These are phyloP conservation scores for Cyanoramphus novaezelandiae DNA, from an alignment of 2,113 vertebrate species.

Conservation along the genomic window DNA sequence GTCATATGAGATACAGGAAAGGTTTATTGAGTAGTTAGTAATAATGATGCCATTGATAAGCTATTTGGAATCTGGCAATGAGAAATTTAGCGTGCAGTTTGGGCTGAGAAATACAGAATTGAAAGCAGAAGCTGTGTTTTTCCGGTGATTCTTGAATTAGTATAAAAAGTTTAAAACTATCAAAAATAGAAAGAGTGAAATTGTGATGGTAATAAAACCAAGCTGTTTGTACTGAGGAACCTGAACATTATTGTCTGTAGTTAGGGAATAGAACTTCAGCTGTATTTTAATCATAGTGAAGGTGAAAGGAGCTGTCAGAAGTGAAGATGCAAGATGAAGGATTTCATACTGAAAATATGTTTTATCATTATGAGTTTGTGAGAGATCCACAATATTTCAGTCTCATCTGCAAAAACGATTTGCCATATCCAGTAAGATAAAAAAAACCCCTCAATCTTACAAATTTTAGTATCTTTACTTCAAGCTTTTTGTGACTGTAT, in stretches of 20 bases:
- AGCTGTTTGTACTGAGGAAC: not conserved
- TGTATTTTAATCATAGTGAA: not conserved
- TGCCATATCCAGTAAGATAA: not conserved
- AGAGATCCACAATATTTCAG: not conserved
- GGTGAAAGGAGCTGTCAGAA: not conserved
- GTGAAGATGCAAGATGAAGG: not conserved
- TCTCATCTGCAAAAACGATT: not conserved
- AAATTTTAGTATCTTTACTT: not conserved
- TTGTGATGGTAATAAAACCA: not conserved
- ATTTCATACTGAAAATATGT: not conserved
- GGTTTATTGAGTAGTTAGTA: not conserved
- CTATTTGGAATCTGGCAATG: not conserved
- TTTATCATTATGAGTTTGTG: not conserved
- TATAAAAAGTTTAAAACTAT: not conserved
- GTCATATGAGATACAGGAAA: not conserved
- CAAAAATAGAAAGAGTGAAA: not conserved
- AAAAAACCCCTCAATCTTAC: not conserved
- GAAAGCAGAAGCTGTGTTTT: not conserved
- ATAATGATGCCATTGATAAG: constrained; percentile 17
- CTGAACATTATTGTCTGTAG: not conserved
- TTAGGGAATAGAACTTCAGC: not conserved
- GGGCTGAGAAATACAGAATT: not conserved
- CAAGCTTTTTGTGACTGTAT: not conserved
- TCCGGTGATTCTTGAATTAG: not conserved
- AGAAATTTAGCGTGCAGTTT: not conserved